Base-by-base conservation (phyloP, 2,113 vertebrate species). In the Megatriorchis doriae region DNA sequence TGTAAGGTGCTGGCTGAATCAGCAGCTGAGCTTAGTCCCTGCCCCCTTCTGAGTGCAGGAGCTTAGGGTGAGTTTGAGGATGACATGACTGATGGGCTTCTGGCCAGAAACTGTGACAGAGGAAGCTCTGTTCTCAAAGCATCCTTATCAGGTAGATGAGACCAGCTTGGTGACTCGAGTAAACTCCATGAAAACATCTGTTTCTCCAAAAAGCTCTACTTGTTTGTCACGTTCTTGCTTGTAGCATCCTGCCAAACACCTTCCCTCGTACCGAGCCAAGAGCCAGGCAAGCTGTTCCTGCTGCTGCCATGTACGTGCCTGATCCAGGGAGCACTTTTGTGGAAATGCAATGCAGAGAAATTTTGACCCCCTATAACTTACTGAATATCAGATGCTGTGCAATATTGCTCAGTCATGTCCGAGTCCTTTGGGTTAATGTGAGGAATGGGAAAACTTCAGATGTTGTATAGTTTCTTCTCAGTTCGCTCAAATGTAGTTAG, bases 281-380 rank as follows among this genome's bases (percentile, higher is more conserved):
- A 58, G 13, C 38, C 26, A 26, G 21, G 25, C 17, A 27, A 45
- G 29, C 15, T 81, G 55, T 15, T 78, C 15, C 23, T 52, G 53
- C 13, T 4, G 0, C 3, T 3, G 61, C 61, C 0, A 0, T 20
- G 20, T 10, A 14, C 4, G 0, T 43, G 40, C 23, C 43, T 61
- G 22, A 52, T 11, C 20, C 34, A 32, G 43, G 32, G 18, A n/a
- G 17, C 0, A 0, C 5, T 68, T 63, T 11, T 74, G 42, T 81
- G 59, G 22, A 10, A 7, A 10, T 0, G 2, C 50, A 65, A 40
- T 10, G 4, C 29, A 50, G 36, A 17, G 22, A 34, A 45, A 47
- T 7, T 31, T 16, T 72, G n/a, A 12, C 9, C 4, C 22, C 9
- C 21, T 66, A 2, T 73, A 61, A 26, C 10, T 58, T 48, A 34